Evolutionary conservation across 2,888 invertebrate genomes (phyloP).

Genomic region (Torymus auratus): DNA sequence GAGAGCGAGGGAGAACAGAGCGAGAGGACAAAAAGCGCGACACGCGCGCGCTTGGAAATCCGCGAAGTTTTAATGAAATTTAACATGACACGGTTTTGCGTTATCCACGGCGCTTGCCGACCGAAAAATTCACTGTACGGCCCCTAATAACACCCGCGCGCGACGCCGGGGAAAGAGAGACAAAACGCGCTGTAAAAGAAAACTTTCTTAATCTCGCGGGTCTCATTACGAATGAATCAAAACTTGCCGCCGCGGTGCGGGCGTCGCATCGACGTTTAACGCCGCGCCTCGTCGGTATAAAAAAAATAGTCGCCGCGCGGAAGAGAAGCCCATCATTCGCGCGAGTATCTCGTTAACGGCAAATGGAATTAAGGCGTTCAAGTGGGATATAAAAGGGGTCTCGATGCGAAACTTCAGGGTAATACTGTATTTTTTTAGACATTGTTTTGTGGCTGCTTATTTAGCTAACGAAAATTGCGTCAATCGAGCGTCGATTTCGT

Average conservation of each 20-base stretch:
- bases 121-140: slow-evolving; percentile 38
- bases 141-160: too few species aligned
- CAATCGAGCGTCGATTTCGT: too few species aligned
- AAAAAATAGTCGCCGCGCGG: too few species aligned
- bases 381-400: too few species aligned
- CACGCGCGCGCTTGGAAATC: background rate
- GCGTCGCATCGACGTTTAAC: slow-evolving; percentile 7
- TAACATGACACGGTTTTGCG: slow-evolving; percentile 21
- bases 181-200: slow-evolving; percentile 46
- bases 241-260: background rate
- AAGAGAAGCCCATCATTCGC: too few species aligned
- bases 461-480: too few species aligned
- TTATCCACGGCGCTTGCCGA: slow-evolving; percentile 7
- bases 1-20: background rate
- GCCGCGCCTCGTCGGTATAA: background rate
- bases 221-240: slow-evolving; percentile 47
- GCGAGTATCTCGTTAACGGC: too few species aligned
- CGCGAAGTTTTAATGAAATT: slow-evolving; percentile 55
- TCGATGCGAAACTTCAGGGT: too few species aligned
- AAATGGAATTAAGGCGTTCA: too few species aligned
- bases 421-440: too few species aligned
- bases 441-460: too few species aligned
- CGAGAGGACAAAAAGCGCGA: too few species aligned
- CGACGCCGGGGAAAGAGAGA: background rate
- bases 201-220: slow-evolving; percentile 55